These are phyloP conservation scores for Buphagus erythrorhynchus DNA, from an alignment of 2,797 vertebrate genomes.

Conservation along the genomic window DNA sequence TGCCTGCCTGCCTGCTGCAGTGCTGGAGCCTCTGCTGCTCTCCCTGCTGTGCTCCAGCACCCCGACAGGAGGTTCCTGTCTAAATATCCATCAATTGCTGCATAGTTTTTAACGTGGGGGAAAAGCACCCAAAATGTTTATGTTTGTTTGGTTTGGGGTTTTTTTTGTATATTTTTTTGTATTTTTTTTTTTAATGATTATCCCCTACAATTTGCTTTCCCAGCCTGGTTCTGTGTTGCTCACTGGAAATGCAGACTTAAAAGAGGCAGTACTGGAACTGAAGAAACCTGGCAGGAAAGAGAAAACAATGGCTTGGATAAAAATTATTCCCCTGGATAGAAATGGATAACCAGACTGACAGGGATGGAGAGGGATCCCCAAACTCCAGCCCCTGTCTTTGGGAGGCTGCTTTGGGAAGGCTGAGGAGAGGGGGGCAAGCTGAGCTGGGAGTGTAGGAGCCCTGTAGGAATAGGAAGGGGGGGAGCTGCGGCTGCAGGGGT, in stretches of 20 bases:
- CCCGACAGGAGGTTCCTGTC: neutral
- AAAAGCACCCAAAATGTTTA: neutral
- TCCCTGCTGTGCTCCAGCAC: accelerated
- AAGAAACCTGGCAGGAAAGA: slow-evolving; percentile 20
- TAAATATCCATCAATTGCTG: neutral
- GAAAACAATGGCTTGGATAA: slow-evolving; percentile 20
- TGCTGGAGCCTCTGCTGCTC: accelerated
- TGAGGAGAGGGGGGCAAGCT: accelerated
- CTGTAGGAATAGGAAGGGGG: neutral
- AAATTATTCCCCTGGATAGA: neutral
- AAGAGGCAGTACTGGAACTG: neutral
- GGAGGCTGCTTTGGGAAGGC: neutral
- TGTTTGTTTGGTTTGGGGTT: neutral
- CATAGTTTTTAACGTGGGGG: neutral
- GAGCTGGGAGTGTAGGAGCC: accelerated
- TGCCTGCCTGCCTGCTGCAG: neutral
- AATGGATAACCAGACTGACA: neutral
- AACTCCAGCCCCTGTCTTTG: neutral
- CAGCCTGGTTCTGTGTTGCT: neutral
- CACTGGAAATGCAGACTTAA: neutral
- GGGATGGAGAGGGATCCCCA: neutral
- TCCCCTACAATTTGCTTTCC: neutral
- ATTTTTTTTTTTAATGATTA: neutral
- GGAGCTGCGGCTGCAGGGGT: neutral
- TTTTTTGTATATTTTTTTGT: too few species aligned